Percentiles rank a stretch among this genome's conserved stretches.
Evolutionary conservation across 2,113 vertebrate genomes (phyloP).

Genomic region (Fregetta grallaria): DNA sequence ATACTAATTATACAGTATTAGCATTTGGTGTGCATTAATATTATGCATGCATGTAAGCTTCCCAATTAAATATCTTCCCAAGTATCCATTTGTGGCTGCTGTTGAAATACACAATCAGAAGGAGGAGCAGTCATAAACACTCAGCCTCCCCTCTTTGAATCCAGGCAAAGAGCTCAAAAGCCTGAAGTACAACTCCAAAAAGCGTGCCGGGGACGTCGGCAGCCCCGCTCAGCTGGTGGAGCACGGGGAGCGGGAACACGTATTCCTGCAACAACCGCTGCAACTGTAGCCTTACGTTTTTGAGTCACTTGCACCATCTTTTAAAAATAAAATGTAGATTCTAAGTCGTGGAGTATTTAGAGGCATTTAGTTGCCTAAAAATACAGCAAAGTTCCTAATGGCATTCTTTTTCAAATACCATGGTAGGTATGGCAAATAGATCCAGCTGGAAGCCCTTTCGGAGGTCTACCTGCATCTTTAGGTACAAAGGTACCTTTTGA

Average conservation of each 20-base stretch:
- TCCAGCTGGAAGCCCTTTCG: not conserved
- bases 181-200: not conserved
- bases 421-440: not conserved
- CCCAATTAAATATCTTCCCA: not conserved
- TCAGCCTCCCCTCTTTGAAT: not conserved
- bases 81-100: not conserved
- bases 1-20: not conserved
- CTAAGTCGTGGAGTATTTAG: not conserved
- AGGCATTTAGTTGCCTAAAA: not conserved
- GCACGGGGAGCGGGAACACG: not conserved
- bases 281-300: not conserved
- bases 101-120: not conserved
- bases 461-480: not conserved
- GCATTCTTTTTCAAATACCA: not conserved
- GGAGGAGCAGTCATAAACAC: not conserved
- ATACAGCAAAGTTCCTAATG: not conserved
- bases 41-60: not conserved
- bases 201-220: rapidly evolving
- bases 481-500: not conserved
- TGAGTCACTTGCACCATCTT: not conserved
- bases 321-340: not conserved
- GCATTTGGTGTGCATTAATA: not conserved
- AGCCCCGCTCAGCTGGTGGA: not conserved
- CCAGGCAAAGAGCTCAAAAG: not conserved
- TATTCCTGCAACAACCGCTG: not conserved